Evolutionary conservation across 2,113 vertebrate species (phyloP), one percentile per base, ranked within the genome.

Genomic region (Cottus gobio): DNA sequence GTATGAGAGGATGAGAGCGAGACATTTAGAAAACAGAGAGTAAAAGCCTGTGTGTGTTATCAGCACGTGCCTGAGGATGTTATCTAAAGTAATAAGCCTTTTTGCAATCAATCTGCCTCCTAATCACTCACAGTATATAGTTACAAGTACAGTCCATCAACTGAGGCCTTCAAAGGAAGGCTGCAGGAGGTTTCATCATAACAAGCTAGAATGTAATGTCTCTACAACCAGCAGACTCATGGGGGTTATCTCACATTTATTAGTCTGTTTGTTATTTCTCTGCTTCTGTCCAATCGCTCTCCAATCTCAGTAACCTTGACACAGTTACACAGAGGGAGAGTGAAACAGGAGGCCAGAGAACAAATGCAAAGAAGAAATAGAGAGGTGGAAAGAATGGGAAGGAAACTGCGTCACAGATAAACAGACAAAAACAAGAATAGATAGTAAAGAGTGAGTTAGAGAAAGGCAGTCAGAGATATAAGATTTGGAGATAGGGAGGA

Each of bases 201-300:
- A 87, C 61, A 78, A 89, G 82, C 66, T 81, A 61, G 75, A 46
- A 88, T 84, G 24, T 84, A 52, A 86, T 74, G 64, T 83, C 71
- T 86, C 52, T 66, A 80, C 85, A 78, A 31, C 50, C 26, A 31
- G 69, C 36, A 1, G 71, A 48, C 87, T 85, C 75, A 24, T 48
- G 84, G 54, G 78, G 72, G 54, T 85, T 75, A 86, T 85, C 77
- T 80, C 26, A 13, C 71, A 82, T 89, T 88, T 79, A 79, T 81
- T 64, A 91, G 89, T 93, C 89, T 86, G 85, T 90, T 92, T 91
- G 85, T 85, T 91, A 82, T 86, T 85, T 68, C 70, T 89, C 62
- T 52, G 57, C 42, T 34, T 63, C 52, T 57, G 42, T 84, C 34
- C 54, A 57, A 64, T 76, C 75, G 82, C 50, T 54, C 61, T 77